phyloP scores from a whole-genome alignment of 2,113 vertebrate species.

The Xiphophorus couchianus region DNA sequence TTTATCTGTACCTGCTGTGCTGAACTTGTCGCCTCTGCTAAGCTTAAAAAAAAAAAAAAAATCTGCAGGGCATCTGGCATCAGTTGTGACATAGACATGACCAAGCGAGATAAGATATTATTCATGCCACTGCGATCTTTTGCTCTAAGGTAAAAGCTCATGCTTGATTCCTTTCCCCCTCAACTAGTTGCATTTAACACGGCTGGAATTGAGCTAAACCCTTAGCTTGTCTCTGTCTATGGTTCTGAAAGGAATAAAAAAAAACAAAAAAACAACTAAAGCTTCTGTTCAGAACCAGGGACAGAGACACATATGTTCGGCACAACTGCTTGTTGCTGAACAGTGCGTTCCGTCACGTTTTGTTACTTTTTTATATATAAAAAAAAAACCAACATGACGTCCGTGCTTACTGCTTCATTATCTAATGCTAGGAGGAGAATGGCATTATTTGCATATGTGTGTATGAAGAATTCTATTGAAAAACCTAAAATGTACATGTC shows the following conservation, averaged over 20 bases:
- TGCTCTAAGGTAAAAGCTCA: constrained; percentile 22
- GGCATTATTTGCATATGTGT: neutral
- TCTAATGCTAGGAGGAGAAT: neutral
- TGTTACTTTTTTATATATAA: neutral
- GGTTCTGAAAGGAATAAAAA: constrained; percentile 11
- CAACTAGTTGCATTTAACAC: neutral
- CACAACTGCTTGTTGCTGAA: constrained; percentile 34
- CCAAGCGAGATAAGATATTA: constrained; percentile 29
- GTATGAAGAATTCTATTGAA: constrained; percentile 4
- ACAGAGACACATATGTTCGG: constrained; percentile 32
- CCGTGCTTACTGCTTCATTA: neutral
- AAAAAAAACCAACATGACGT: neutral
- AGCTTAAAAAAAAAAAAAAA: neutral
- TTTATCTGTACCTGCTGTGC: neutral
- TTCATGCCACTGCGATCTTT: constrained; percentile 38
- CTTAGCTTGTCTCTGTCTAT: constrained; percentile 13
- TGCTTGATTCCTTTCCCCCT: constrained; percentile 1
- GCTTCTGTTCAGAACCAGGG: constrained; percentile 46
- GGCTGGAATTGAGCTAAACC: neutral
- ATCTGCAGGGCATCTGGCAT: constrained; percentile 36
- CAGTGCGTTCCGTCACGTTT: neutral
- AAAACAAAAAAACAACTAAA: no score
- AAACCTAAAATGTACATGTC: constrained; percentile 1
- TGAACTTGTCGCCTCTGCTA: constrained; percentile 2
- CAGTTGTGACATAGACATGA: constrained; percentile 23